Base-by-base conservation (phyloP, 2,113 vertebrate genomes). In the Corapipo altera region DNA sequence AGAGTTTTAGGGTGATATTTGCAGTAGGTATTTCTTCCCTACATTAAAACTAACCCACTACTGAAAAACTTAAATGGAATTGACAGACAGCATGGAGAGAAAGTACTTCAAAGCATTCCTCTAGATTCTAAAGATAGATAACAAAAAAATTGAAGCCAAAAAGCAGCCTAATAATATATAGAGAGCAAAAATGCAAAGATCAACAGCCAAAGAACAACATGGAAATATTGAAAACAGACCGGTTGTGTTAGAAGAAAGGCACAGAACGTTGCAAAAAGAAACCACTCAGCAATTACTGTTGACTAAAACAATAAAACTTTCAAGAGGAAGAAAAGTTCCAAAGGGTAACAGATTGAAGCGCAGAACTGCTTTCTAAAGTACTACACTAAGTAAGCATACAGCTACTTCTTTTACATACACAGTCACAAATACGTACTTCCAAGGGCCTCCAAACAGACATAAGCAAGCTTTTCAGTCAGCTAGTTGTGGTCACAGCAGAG, bases 51-150 rank as follows among this genome's bases (percentile, higher is more conserved):
- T 62, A 87, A 65, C 33, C 35, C 72, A 79, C 37, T 66, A 62
- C 49, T 62, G 49, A 85, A 92, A 90, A 94, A 54, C 48, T 85
- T 91, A 75, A 92, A 35, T 62, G 35, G 73, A 92, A 72, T 54
- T 93, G 76, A 92, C 79, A 94, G 76, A 92, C 87, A 26, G 76
- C 41, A 89, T 11, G 17, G 65, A 90, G 33, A 94, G 58, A 79
- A 92, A 90, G 65, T 46, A 89, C 89, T 93, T 94, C 91, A 92
- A 94, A 93, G 82, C 92, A 92, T 94, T 91, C 80, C 58, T 73
- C 26, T 48, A 72, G 41, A 93, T 87, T 87, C 92, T 78, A 78
- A 85, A 81, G 69, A 77, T 48, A 90, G 57, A 75, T 48, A 67
- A 95, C 57, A 91, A 78, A 91, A 72, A 69, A 61, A 27, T 1